Evolutionary conservation across 2,888 invertebrate genomes (phyloP).

Genomic region (Kuschelorhynchus macadamiae): DNA sequence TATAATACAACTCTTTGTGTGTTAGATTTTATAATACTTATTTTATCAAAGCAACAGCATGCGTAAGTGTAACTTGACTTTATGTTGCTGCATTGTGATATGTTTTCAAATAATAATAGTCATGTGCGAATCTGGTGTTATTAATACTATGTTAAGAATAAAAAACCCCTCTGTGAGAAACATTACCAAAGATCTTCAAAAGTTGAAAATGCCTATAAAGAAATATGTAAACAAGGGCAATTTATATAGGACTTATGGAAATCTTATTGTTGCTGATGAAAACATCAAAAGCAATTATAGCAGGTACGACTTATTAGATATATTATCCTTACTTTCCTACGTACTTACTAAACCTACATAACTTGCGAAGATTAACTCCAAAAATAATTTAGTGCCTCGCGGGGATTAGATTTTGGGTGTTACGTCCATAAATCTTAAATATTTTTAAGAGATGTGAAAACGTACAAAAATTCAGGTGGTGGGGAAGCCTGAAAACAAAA

Average conservation of each 20-base stretch:
- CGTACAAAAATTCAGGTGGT: too few species aligned
- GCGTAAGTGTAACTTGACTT: neutral
- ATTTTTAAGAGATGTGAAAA: too few species aligned
- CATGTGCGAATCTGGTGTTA: neutral
- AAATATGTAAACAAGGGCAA: constrained; percentile 8
- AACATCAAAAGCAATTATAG: constrained; percentile 17
- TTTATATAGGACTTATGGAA: constrained; percentile 39
- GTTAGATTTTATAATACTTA: neutral
- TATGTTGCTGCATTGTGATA: constrained; percentile 5
- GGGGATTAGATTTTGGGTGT: too few species aligned
- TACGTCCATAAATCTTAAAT: too few species aligned
- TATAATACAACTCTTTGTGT: neutral
- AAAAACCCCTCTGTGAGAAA: neutral
- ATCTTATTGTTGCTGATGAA: constrained; percentile 34
- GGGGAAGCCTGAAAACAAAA: too few species aligned
- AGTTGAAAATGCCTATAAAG: constrained; percentile 6
- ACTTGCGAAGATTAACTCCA: too few species aligned
- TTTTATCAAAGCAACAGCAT: neutral
- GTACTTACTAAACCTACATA: neutral
- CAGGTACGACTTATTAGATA: too few species aligned
- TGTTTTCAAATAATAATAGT: neutral
- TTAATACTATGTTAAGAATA: neutral
- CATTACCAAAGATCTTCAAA: constrained; percentile 9
- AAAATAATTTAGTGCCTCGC: too few species aligned
- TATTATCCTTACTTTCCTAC: neutral